Conservation (phyloP, 2,113 vertebrate genomes). For the Pterocles orientalis region DNA sequence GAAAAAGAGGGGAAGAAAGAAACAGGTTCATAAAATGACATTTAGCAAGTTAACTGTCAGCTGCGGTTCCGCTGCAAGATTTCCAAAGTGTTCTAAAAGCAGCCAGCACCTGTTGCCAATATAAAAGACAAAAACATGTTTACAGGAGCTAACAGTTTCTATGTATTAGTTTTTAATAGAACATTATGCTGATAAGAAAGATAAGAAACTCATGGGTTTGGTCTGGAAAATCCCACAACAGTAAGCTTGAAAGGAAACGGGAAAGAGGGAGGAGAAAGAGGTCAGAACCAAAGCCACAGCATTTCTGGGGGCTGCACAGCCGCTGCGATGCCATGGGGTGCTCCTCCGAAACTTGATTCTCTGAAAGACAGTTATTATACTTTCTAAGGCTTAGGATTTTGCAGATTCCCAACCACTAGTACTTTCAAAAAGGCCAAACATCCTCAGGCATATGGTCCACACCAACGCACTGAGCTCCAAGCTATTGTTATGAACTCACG, state of each 20-base stretch:
- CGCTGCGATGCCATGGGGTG: not conserved
- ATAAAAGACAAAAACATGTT: not conserved
- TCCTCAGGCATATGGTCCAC: rapidly evolving
- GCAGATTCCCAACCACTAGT: not conserved
- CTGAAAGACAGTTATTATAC: not conserved
- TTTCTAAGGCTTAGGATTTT: not conserved
- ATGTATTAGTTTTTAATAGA: not conserved
- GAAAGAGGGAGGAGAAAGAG: not conserved
- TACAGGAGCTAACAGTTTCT: not conserved
- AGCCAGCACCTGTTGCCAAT: slow-evolving; percentile 1
- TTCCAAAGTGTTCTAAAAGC: not conserved
- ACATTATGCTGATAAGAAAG: not conserved
- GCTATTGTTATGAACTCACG: not conserved
- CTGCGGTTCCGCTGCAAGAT: not conserved
- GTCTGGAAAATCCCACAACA: not conserved
- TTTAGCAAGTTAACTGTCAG: not conserved
- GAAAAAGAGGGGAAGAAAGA: not conserved
- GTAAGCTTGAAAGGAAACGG: not conserved
- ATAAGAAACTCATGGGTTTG: not conserved
- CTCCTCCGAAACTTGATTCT: not conserved
- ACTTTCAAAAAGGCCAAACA: not conserved
- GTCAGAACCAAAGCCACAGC: not conserved
- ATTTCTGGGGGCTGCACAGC: not conserved
- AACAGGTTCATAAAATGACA: not conserved
- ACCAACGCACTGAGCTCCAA: rapidly evolving